Percentiles rank a stretch among this genome's conserved stretches.
Evolutionary conservation across 2,797 vertebrate genomes (phyloP).

Genomic region (Malacoctenus gilli): DNA sequence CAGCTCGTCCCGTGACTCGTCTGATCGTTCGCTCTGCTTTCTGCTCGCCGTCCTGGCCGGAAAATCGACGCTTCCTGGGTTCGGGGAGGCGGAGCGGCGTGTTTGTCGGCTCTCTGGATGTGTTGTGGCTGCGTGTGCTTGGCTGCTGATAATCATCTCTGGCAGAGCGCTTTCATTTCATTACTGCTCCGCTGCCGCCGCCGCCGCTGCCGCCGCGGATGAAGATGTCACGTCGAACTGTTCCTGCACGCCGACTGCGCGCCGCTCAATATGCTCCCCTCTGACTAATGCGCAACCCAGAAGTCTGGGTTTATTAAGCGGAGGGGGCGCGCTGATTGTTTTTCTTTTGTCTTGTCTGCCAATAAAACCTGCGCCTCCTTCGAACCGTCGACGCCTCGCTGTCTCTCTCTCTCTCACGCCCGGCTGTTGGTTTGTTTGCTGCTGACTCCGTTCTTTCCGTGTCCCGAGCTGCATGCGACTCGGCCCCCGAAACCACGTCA

Average conservation of each 20-base stretch:
- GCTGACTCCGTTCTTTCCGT: slow-evolving; percentile 24
- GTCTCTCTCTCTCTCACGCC: slow-evolving; percentile 25
- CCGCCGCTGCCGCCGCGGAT: too few species aligned
- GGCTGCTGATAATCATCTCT: slow-evolving; percentile 63
- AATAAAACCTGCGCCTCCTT: slow-evolving; percentile 13
- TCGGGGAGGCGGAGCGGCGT: slow-evolving; percentile 25
- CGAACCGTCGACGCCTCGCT: slow-evolving; percentile 29
- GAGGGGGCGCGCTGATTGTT: slow-evolving; percentile 8
- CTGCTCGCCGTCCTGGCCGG: slow-evolving; percentile 19
- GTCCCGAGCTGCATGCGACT: slow-evolving; percentile 57
- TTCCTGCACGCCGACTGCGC: slow-evolving; percentile 16
- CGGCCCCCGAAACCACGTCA: slow-evolving; percentile 27
- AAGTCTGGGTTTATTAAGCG: neutral
- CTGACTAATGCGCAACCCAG: slow-evolving; percentile 21
- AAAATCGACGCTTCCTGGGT: slow-evolving; percentile 13
- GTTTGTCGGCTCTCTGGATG: slow-evolving; percentile 49
- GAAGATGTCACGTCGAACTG: slow-evolving; percentile 28
- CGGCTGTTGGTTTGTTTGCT: slow-evolving; percentile 28
- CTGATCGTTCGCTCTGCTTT: slow-evolving; percentile 30
- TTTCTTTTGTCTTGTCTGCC: slow-evolving; percentile 26
- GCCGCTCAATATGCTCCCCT: slow-evolving; percentile 13
- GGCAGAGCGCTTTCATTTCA: slow-evolving; percentile 55
- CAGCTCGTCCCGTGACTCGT: slow-evolving; percentile 23
- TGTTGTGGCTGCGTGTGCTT: slow-evolving; percentile 49
- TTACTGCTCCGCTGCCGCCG: slow-evolving; percentile 34